Conservation (phyloP, 2,888 invertebrate species). For the Apantesis nais region DNA sequence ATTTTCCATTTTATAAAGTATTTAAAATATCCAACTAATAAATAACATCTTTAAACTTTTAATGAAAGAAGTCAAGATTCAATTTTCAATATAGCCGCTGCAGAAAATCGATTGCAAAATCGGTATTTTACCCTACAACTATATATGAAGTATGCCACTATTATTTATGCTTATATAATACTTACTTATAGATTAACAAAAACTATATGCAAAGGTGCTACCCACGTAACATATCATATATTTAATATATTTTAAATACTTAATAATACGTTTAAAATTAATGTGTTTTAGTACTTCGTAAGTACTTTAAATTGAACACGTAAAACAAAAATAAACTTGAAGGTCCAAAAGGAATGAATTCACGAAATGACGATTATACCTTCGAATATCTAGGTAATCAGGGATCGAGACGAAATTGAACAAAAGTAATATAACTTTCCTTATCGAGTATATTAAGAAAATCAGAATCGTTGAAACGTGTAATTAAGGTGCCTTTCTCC, state of each 20-base stretch:
- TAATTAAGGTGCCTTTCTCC: slow-evolving; percentile 59
- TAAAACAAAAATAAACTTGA: neutral
- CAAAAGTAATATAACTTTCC: slow-evolving; percentile 81
- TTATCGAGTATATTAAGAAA: slow-evolving; percentile 70
- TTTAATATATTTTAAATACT: neutral
- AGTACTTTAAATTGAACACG: neutral
- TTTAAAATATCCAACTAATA: no score
- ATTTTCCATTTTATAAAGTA: no score
- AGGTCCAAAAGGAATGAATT: slow-evolving; percentile 35
- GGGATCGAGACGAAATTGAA: slow-evolving; percentile 64
- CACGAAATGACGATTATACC: slow-evolving; percentile 51
- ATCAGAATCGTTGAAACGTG: slow-evolving; percentile 70
- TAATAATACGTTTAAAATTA: no score
- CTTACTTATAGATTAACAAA: no score
- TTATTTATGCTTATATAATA: no score
- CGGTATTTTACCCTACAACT: no score
- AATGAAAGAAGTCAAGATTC: no score
- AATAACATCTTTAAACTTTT: no score
- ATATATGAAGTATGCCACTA: no score
- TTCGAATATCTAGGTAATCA: slow-evolving; percentile 59
- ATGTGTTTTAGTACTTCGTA: no score
- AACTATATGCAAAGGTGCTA: neutral
- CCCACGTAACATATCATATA: neutral
- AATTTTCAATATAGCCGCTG: no score
- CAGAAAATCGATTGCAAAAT: no score